Evolutionary conservation across 92 coral and sea anemone species (phyloP).

Genomic region (Desmophyllum pertusum): DNA sequence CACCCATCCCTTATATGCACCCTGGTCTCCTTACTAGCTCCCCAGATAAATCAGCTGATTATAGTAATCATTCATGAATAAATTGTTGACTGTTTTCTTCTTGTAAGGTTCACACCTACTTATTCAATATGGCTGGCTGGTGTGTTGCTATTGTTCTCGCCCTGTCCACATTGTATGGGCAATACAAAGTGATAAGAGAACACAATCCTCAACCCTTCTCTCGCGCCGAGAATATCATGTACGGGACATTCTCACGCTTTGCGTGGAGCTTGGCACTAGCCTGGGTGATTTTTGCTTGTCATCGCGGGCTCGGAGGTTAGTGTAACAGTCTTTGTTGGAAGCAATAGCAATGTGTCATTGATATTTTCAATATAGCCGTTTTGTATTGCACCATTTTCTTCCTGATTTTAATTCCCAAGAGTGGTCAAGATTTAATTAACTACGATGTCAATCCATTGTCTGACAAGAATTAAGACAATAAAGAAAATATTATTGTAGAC

Average conservation of each 20-base stretch:
- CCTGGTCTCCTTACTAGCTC: too few relatives aligned
- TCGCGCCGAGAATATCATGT: constrained; percentile 63
- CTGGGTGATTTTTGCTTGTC: constrained; percentile 89
- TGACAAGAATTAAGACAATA: too few relatives aligned
- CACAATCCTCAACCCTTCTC: constrained; percentile 58
- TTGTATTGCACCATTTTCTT: too few relatives aligned
- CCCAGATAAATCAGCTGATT: too few relatives aligned
- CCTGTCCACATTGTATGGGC: constrained; percentile 69
- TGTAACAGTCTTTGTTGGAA: background rate
- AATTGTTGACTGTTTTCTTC: background rate
- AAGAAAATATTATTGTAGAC: too few relatives aligned
- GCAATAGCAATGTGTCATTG: too few relatives aligned
- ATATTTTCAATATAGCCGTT: too few relatives aligned
- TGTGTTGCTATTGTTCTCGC: constrained; percentile 63
- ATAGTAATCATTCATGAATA: too few relatives aligned
- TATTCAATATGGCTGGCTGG: constrained; percentile 63
- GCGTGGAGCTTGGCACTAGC: constrained; percentile 89
- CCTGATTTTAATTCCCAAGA: too few relatives aligned
- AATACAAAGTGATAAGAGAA: constrained; percentile 50
- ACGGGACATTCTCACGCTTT: constrained; percentile 70
- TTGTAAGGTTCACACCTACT: constrained; percentile 1
- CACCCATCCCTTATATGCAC: too few relatives aligned
- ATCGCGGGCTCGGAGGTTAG: constrained; percentile 85
- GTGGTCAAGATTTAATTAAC: too few relatives aligned
- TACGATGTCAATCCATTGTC: too few relatives aligned